A percentile compares a stretch with the other conserved stretches of the same genome.
phyloP scores from a whole-genome alignment of 1,140 invertebrate species.

The Brachionus rotundiformis region DNA sequence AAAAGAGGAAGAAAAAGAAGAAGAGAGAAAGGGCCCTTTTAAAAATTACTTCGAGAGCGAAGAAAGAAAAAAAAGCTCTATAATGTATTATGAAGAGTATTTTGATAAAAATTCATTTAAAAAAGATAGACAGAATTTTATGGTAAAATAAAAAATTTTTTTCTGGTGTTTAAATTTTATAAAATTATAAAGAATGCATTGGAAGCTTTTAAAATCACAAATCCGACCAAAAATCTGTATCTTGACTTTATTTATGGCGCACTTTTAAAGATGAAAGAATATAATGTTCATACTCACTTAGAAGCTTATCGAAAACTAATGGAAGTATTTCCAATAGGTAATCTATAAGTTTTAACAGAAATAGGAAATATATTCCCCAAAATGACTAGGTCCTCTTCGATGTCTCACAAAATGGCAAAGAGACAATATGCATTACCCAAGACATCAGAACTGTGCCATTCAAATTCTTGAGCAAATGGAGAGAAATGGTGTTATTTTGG shows the following conservation, averaged over 20 bases:
- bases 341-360: not conserved
- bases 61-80: constrained; percentile 19
- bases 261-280: constrained; percentile 82
- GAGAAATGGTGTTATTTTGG: constrained; percentile 70
- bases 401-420: constrained; percentile 56
- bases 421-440: constrained; percentile 86
- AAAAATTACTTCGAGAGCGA: constrained; percentile 45
- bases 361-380: constrained; percentile 62
- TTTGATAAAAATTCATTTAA: constrained; percentile 22
- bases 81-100: constrained; percentile 38
- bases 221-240: constrained; percentile 22
- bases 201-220: constrained; percentile 21
- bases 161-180: too few species aligned
- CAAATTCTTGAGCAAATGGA: constrained; percentile 87
- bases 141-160: constrained; percentile 26
- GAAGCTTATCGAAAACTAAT: constrained; percentile 86
- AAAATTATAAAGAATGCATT: constrained; percentile 49
- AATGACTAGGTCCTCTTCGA: constrained; percentile 53
- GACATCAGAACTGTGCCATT: constrained; percentile 87
- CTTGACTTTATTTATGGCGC: constrained; percentile 89
- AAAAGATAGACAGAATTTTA: constrained; percentile 49
- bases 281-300: constrained; percentile 79
- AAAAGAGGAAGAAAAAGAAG: constrained; percentile 38
- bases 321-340: constrained; percentile 85
- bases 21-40: constrained; percentile 37